These are phyloP conservation scores for Seladonia tumulorum DNA, from an alignment of 2,888 invertebrate species.

Conservation along the genomic window DNA sequence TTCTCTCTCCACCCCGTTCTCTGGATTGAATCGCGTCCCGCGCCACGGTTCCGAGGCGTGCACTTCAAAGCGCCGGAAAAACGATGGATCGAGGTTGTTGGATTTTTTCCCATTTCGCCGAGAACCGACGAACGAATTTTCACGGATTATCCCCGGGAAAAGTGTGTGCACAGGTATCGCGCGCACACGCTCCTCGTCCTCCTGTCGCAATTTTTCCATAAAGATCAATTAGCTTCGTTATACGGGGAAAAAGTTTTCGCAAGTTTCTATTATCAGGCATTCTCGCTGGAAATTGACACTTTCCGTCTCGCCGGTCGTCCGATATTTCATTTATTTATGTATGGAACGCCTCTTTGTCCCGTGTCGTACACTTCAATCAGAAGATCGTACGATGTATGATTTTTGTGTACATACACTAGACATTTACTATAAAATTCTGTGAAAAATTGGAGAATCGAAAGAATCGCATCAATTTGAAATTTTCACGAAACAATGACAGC, in stretches of 20 bases:
- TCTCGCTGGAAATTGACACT: neutral
- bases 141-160: constrained; percentile 32
- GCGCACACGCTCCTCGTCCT: neutral
- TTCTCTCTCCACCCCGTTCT: constrained; percentile 27
- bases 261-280: constrained; percentile 9
- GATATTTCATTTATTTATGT: neutral
- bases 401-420: neutral
- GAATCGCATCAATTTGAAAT: neutral
- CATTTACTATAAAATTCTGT: neutral
- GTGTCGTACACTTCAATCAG: neutral
- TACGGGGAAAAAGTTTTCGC: neutral
- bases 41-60: constrained; percentile 25
- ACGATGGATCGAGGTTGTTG: constrained; percentile 65
- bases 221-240: constrained; percentile 16
- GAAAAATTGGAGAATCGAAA: neutral
- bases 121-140: constrained; percentile 53
- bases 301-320: neutral
- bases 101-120: constrained; percentile 56
- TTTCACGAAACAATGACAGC: neutral
- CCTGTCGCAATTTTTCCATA: constrained; percentile 2
- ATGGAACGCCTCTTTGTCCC: neutral
- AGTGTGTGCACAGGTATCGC: constrained; percentile 13
- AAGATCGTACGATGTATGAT: too few species aligned
- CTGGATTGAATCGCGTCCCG: constrained; percentile 48
- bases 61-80: constrained; percentile 63